phyloP scores from a whole-genome alignment of 2,888 invertebrate species.

The Trichogramma dendrolimi region DNA sequence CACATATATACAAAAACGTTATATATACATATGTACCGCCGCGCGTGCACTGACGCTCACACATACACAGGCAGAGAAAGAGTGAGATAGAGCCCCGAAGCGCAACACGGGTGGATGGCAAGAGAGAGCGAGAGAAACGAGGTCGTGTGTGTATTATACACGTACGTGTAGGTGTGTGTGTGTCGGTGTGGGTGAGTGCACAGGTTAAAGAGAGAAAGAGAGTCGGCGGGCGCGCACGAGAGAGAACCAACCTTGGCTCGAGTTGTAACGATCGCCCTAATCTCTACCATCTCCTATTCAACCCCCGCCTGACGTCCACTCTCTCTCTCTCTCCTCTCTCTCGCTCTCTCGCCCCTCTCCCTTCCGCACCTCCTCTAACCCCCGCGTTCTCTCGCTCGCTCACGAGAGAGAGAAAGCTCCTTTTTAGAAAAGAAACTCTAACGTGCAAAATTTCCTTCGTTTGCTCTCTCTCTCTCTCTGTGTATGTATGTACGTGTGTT shows the following conservation, averaged over 20 bases:
- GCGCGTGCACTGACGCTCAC: background rate
- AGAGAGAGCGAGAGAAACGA: background rate
- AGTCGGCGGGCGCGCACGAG: slow-evolving; percentile 8
- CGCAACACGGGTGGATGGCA: background rate
- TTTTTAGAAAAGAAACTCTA: no score
- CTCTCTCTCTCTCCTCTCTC: background rate
- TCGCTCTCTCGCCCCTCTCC: background rate
- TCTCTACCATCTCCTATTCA: slow-evolving; percentile 7
- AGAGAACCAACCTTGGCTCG: slow-evolving; percentile 26
- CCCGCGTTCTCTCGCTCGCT: background rate
- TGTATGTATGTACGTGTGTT: background rate
- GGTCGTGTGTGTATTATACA: no score
- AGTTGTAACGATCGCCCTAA: slow-evolving; percentile 31
- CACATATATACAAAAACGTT: background rate
- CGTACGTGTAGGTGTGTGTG: no score
- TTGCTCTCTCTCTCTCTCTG: background rate
- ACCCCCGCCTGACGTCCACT: slow-evolving; percentile 2
- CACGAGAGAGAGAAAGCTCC: background rate
- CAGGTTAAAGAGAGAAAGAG: background rate
- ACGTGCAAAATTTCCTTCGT: no score
- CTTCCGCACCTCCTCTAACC: background rate
- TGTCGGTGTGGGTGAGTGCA: no score
- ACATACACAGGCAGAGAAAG: no score
- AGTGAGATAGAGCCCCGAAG: no score
- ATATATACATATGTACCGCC: background rate